phyloP scores from a whole-genome alignment of 2,797 vertebrate species.

The Gymnocypris eckloni region DNA sequence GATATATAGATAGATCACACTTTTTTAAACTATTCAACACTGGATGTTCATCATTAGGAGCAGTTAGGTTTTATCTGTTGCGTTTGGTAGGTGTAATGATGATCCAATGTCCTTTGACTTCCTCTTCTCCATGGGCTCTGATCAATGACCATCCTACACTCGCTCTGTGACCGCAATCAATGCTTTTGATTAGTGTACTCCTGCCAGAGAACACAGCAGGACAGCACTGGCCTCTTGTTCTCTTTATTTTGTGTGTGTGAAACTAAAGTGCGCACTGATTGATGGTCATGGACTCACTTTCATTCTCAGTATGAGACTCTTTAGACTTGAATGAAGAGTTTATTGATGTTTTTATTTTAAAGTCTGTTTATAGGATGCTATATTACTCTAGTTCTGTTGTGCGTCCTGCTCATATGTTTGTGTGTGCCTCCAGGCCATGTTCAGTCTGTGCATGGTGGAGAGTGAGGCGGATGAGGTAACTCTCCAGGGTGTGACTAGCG shows the following conservation, averaged over 20 bases:
- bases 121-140: slow-evolving; percentile 46
- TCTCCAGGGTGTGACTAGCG: slow-evolving; percentile 92
- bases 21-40: not conserved
- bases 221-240: slow-evolving; percentile 64
- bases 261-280: slow-evolving; percentile 27
- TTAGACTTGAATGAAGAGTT: slow-evolving; percentile 19
- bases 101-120: slow-evolving; percentile 46
- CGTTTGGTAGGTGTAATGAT: slow-evolving; percentile 36
- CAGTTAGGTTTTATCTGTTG: not conserved
- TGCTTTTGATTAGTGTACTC: slow-evolving; percentile 74
- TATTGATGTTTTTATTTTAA: slow-evolving; percentile 12
- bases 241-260: slow-evolving; percentile 45
- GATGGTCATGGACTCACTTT: slow-evolving; percentile 12
- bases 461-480: slow-evolving; percentile 95
- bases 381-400: slow-evolving; percentile 7
- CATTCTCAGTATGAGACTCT: slow-evolving; percentile 6
- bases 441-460: slow-evolving; percentile 98
- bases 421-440: slow-evolving; percentile 87
- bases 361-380: not conserved
- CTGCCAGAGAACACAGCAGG: slow-evolving; percentile 61
- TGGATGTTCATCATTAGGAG: not conserved
- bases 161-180: slow-evolving; percentile 72
- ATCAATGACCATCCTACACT: slow-evolving; percentile 68
- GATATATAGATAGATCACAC: not conserved
- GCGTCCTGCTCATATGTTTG: not conserved